Percentiles rank a stretch among this genome's conserved stretches.
Conservation (phyloP, 2,797 vertebrate species). For the Sylvia borin region DNA sequence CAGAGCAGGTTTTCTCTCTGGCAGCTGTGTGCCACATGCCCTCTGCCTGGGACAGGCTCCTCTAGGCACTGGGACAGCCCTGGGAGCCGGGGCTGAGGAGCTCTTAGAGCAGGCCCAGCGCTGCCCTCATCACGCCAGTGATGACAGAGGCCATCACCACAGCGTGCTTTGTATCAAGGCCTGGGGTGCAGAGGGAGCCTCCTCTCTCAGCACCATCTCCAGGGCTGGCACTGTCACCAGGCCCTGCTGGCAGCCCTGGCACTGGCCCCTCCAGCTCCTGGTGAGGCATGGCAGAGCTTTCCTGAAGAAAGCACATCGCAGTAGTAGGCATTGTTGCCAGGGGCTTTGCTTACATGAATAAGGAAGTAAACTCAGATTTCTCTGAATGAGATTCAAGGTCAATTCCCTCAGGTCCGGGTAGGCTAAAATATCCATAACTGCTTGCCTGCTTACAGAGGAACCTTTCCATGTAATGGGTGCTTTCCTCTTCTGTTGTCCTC, state of each 20-base stretch:
- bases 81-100: not conserved
- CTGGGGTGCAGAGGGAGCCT: not conserved
- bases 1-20: not conserved
- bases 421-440: not conserved
- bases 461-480: not conserved
- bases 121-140: not conserved
- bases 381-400: not conserved
- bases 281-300: not conserved
- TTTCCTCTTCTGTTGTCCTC: not conserved
- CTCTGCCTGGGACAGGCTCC: not conserved
- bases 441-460: not conserved
- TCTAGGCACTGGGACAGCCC: not conserved
- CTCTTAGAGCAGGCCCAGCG: not conserved
- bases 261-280: not conserved
- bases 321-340: not conserved
- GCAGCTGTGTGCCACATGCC: not conserved
- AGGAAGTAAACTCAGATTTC: not conserved
- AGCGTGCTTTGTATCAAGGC: accelerated
- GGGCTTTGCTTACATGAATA: not conserved
- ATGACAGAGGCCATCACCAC: not conserved
- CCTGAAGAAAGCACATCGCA: accelerated
- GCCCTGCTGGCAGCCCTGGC: not conserved
- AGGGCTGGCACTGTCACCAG: not conserved
- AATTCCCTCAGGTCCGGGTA: not conserved
- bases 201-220: not conserved